Percentiles rank a stretch among this genome's conserved stretches.
Conservation (phyloP, 2,113 vertebrate genomes). For the Vulpes vulpes region DNA sequence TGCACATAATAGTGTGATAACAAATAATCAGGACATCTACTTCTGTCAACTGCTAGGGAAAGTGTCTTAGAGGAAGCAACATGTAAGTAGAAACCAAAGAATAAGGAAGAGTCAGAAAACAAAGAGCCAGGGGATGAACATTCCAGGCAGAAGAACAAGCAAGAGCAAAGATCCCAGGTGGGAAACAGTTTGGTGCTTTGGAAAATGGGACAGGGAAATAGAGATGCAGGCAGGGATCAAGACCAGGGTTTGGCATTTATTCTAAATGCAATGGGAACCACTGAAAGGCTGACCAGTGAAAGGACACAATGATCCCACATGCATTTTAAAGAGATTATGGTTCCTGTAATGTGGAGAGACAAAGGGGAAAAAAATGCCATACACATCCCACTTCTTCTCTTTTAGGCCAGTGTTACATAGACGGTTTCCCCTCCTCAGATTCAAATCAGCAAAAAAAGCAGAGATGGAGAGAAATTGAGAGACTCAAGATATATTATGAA, state of each 20-base stretch:
- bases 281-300: neutral
- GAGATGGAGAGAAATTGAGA: neutral
- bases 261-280: neutral
- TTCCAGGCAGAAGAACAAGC: neutral
- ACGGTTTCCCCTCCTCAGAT: too few relatives aligned
- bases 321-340: neutral
- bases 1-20: neutral
- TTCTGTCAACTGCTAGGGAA: neutral
- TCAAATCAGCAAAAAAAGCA: neutral
- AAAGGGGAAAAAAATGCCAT: slow-evolving; percentile 23
- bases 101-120: neutral
- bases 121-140: neutral
- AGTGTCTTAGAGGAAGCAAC: neutral
- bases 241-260: neutral
- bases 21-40: neutral
- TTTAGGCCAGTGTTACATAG: neutral
- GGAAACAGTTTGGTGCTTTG: neutral
- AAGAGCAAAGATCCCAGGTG: neutral
- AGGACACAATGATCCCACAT: neutral
- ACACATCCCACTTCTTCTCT: neutral
- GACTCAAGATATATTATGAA: neutral
- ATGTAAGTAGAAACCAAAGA: neutral
- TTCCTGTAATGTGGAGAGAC: neutral
- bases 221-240: neutral
- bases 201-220: neutral